Percentiles rank a stretch among this genome's conserved stretches.
These are phyloP conservation scores for Synaphobranchus kaupii DNA, from an alignment of 2,797 vertebrate species.

Conservation along the genomic window DNA sequence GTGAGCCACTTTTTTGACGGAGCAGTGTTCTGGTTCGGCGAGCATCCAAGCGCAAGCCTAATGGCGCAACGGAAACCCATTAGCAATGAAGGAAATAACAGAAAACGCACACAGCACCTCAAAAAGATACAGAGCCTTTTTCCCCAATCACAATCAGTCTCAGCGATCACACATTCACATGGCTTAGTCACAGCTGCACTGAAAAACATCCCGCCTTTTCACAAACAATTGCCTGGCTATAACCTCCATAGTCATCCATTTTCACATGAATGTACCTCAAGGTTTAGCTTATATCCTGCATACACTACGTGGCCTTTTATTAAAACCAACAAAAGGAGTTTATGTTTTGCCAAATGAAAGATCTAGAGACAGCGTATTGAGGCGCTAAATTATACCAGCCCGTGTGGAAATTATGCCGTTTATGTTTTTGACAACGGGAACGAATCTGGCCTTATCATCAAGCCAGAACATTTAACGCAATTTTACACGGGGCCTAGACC, in stretches of 20 bases:
- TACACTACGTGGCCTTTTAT: background rate
- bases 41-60: background rate
- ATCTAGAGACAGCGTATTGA: background rate
- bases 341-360: background rate
- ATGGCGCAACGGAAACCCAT: background rate
- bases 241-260: background rate
- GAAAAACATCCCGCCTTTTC: background rate
- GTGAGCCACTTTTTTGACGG: background rate
- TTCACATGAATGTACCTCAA: background rate
- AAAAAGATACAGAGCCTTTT: background rate
- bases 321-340: background rate
- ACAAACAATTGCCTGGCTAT: background rate
- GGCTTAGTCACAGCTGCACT: background rate
- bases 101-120: background rate
- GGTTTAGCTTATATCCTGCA: background rate
- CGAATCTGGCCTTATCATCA: background rate
- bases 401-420: background rate
- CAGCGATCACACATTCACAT: background rate
- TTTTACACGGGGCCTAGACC: background rate
- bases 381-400: background rate
- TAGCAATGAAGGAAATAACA: background rate
- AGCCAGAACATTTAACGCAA: background rate
- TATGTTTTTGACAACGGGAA: background rate
- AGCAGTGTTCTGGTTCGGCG: background rate
- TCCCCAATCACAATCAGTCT: background rate